Evolutionary conservation across 2,113 vertebrate genomes (phyloP).

Genomic region (Pyrgilauda ruficollis): DNA sequence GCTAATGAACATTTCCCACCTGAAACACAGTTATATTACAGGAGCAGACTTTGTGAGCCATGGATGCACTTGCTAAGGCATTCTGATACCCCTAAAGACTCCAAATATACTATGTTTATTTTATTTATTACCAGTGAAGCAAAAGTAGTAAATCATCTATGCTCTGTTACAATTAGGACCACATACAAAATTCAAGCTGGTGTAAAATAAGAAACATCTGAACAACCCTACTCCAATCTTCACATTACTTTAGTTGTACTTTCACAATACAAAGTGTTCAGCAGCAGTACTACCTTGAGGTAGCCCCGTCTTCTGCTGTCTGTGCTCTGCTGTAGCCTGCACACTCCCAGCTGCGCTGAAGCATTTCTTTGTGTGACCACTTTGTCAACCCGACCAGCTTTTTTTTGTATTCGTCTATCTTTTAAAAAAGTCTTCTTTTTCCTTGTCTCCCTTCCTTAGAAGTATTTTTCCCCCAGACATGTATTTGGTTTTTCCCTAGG

Average conservation of each 20-base stretch:
- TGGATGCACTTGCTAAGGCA: neutral
- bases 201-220: neutral
- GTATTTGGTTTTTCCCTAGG: neutral
- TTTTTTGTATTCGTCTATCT: too few relatives aligned
- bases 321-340: neutral
- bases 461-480: neutral
- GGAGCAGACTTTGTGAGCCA: neutral
- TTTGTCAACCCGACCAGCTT: neutral
- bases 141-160: neutral
- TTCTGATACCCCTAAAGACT: neutral
- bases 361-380: neutral
- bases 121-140: neutral
- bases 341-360: neutral
- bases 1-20: neutral
- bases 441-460: neutral
- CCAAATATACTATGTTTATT: neutral
- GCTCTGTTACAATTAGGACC: neutral
- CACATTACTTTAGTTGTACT: neutral
- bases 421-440: neutral
- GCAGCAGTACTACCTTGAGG: neutral
- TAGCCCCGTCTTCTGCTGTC: neutral
- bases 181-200: neutral
- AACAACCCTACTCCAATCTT: neutral
- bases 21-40: neutral
- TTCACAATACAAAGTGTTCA: neutral